These are phyloP conservation scores for Hypsopygia costalis DNA, from an alignment of 2,888 invertebrate species.

Conservation along the genomic window DNA sequence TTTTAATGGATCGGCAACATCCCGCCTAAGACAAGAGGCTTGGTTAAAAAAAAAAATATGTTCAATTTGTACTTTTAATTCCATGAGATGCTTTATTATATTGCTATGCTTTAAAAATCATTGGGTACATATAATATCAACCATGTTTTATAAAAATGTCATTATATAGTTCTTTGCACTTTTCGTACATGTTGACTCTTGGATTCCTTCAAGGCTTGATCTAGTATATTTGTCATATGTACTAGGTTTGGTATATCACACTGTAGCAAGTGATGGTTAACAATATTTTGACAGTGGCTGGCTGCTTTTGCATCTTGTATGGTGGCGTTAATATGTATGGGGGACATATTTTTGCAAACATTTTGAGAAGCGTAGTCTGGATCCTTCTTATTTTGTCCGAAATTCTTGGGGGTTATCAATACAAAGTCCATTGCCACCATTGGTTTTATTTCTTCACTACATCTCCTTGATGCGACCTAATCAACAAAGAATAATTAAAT, in stretches of 20 bases:
- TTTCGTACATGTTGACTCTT: slow-evolving; percentile 79
- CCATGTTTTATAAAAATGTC: not conserved
- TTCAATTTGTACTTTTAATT: too few relatives aligned
- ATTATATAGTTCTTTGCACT: slow-evolving; percentile 69
- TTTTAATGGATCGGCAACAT: too few relatives aligned
- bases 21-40: too few relatives aligned
- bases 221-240: slow-evolving; percentile 74
- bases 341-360: slow-evolving; percentile 20
- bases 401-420: slow-evolving; percentile 52
- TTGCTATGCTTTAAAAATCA: too few relatives aligned
- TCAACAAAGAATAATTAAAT: slow-evolving; percentile 1
- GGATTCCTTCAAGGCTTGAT: slow-evolving; percentile 79
- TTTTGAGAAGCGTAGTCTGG: slow-evolving; percentile 16
- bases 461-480: slow-evolving; percentile 57
- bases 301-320: slow-evolving; percentile 63
- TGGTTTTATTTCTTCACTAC: slow-evolving; percentile 52
- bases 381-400: slow-evolving; percentile 32
- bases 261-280: slow-evolving; percentile 64
- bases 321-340: slow-evolving; percentile 38
- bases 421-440: slow-evolving; percentile 62
- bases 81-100: too few relatives aligned
- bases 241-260: slow-evolving; percentile 79
- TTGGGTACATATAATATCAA: not conserved
- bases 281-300: slow-evolving; percentile 63
- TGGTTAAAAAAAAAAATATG: too few relatives aligned